Base-by-base conservation (phyloP, 2,797 vertebrate genomes). In the Zalophus californianus region DNA sequence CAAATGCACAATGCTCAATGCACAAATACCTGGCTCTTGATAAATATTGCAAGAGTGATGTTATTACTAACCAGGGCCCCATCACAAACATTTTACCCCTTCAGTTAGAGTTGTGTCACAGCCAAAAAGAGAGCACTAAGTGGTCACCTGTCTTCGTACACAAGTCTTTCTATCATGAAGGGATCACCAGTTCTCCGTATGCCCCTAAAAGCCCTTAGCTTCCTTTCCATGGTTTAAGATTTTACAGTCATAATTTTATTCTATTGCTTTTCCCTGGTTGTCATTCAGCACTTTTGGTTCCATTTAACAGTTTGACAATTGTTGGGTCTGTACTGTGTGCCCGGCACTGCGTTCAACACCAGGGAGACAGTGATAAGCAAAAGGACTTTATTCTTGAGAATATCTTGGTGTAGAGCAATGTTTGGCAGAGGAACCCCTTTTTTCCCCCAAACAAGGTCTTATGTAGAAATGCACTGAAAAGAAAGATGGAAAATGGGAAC, bases 21-120 rank as follows among this genome's bases (percentile, higher is more conserved):
- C 84, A 70, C 48, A 64, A 50, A 23, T 48, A 87, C 18, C 38
- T 82, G 78, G 58, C 83, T 91, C 94, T 77, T 85, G 75, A 77
- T 84, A 93, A 72, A 70, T 70, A n/a, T 38, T 58, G 32, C 29
- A 66, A 48, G 41, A 64, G 13, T 50, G 15, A 29, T 52, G 27
- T 56, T 82, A 64, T 89, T 44, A 38, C 60, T 94, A 96, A 91
- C 50, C 84, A 90, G 56, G 27, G 85, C 38, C 58, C 79, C 64
- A 85, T 66, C 68, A 35, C n/a, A 64, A 86, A 97, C 66, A 38
- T 54, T 75, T 62, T 62, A 60, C 75, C 64, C 90, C 21, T 89
- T 75, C 32, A 84, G 48, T 35, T 41, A 78, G n/a, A 94, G 70
- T n/a, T 78, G 54, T 66, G n/a, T 77, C 68, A 15, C n/a, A 56